Conservation (phyloP, 53 echinoderm and acorn worm species). For the Crossaster papposus region DNA sequence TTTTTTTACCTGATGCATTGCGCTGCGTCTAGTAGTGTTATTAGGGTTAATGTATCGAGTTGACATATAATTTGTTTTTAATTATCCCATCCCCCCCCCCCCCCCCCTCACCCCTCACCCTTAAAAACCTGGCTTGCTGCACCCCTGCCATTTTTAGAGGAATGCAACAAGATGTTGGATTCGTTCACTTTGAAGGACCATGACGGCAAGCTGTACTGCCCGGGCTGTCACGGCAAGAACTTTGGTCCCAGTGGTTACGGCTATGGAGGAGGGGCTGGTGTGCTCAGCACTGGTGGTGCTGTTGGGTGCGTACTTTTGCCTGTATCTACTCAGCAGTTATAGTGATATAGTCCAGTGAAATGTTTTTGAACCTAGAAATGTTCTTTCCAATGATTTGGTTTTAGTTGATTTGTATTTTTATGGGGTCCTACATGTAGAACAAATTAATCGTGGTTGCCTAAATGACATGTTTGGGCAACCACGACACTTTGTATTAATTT, state of each 20-base stretch:
- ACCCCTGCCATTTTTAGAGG: conserved; percentile 27
- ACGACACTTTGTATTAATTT: too few relatives aligned
- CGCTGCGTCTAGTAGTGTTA: too few relatives aligned
- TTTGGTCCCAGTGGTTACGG: conserved; percentile 89
- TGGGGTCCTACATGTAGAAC: too few relatives aligned
- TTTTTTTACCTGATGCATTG: too few relatives aligned
- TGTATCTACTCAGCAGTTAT: neutral
- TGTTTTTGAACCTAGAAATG: too few relatives aligned
- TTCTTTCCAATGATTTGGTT: too few relatives aligned
- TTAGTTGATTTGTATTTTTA: too few relatives aligned
- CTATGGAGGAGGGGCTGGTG: conserved; percentile 83
- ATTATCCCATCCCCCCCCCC: neutral
- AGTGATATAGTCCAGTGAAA: too few relatives aligned
- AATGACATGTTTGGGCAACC: too few relatives aligned
- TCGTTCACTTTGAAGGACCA: conserved; percentile 79
- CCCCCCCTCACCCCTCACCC: too few relatives aligned
- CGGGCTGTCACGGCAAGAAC: conserved; percentile 78
- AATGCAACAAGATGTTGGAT: conserved; percentile 82
- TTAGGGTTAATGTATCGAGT: too few relatives aligned
- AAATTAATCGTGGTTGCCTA: too few relatives aligned
- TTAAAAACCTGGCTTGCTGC: neutral
- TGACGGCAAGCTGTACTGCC: conserved; percentile 79
- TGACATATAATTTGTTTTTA: neutral
- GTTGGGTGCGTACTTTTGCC: conserved; percentile 24
- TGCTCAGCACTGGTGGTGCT: conserved; percentile 74